Evolutionary conservation across 2,888 invertebrate genomes (phyloP).

Genomic region (Gisinianus flammeolus): DNA sequence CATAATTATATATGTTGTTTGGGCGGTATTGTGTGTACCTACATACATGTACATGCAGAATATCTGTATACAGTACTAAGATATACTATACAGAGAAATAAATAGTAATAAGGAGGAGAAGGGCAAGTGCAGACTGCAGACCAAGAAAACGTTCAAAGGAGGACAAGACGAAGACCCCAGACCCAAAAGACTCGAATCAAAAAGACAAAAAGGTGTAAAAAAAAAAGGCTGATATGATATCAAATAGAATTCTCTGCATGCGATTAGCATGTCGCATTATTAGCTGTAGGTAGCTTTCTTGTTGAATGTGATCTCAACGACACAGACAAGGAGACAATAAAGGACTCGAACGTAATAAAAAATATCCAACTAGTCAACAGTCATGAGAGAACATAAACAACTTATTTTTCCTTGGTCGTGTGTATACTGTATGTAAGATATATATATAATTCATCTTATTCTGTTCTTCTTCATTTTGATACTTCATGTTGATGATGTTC

Average conservation of each 20-base stretch:
- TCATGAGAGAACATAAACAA: background rate
- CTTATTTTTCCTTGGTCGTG: background rate
- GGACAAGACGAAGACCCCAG: background rate
- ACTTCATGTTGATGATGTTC: no score
- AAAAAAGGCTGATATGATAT: constrained; percentile 8
- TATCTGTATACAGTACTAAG: no score
- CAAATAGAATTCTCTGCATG: background rate
- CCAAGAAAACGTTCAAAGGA: background rate
- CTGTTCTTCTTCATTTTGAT: no score
- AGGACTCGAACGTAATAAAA: background rate
- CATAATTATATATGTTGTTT: no score
- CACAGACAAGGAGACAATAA: background rate
- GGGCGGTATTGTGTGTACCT: no score
- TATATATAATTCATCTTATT: no score
- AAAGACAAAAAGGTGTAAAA: no score
- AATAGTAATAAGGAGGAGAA: background rate
- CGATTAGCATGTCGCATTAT: constrained; percentile 6
- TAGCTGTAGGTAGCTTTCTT: background rate
- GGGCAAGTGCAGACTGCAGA: background rate
- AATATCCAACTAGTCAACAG: no score
- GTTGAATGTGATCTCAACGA: background rate
- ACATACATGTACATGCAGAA: no score
- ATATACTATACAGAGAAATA: background rate
- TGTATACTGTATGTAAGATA: no score
- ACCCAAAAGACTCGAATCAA: background rate